These are phyloP conservation scores for Unio pictorum DNA, from an alignment of 2,888 invertebrate genomes.

Conservation along the genomic window DNA sequence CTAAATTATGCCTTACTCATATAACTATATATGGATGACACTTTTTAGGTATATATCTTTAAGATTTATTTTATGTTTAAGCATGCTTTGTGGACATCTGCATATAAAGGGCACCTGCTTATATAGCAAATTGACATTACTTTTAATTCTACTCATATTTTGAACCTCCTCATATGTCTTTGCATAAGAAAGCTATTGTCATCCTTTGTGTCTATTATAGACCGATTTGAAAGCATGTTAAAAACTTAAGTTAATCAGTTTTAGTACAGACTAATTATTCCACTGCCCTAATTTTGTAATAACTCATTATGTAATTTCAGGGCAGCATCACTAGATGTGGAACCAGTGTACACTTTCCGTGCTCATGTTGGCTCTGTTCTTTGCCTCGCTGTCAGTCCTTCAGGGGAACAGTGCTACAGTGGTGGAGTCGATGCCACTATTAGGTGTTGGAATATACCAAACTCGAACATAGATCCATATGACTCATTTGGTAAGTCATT, in stretches of 20 bases:
- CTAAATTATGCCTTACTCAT: too few relatives aligned
- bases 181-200: too few relatives aligned
- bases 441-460: constrained; percentile 96
- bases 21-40: too few relatives aligned
- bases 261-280: background rate
- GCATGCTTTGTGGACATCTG: too few relatives aligned
- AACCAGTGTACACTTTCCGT: constrained; percentile 98
- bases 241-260: background rate
- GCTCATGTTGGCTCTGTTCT: constrained; percentile 93
- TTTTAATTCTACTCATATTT: too few relatives aligned
- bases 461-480: constrained; percentile 95
- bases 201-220: too few relatives aligned
- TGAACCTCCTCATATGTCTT: too few relatives aligned
- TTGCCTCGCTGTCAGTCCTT: constrained; percentile 92
- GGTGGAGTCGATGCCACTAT: constrained; percentile 95
- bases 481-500: constrained; percentile 83
- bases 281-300: background rate
- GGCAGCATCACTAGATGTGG: constrained; percentile 88
- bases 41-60: too few relatives aligned
- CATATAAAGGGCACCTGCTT: too few relatives aligned
- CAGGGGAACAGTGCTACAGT: constrained; percentile 95
- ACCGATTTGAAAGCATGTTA: background rate
- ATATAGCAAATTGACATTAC: too few relatives aligned
- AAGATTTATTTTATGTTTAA: too few relatives aligned
- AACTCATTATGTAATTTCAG: constrained; percentile 63